These are phyloP conservation scores for Anarrhichthys ocellatus DNA, from an alignment of 2,113 vertebrate genomes.

Conservation along the genomic window DNA sequence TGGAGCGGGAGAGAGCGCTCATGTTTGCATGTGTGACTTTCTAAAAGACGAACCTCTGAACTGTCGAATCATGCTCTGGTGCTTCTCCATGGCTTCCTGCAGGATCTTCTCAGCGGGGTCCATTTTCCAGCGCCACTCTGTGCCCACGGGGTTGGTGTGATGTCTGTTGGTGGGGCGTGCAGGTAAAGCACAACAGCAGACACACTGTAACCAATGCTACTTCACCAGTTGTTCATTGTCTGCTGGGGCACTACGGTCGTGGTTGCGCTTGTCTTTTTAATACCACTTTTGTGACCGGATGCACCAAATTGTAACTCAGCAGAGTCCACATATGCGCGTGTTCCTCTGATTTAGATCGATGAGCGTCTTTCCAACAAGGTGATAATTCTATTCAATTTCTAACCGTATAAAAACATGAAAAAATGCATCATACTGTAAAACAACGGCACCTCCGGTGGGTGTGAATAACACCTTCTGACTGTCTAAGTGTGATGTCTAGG, in stretches of 20 bases:
- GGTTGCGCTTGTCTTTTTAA: not conserved
- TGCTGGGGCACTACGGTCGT: not conserved
- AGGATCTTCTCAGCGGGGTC: constrained; percentile 93
- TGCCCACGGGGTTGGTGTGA: constrained; percentile 96
- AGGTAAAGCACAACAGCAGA: not conserved
- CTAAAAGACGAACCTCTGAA: constrained; percentile 88
- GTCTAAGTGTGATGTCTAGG: constrained; percentile 25
- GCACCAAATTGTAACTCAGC: not conserved
- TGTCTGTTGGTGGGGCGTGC: constrained; percentile 82
- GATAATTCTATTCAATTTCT: not conserved
- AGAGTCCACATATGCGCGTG: not conserved
- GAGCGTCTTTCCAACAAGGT: not conserved
- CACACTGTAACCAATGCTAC: not conserved
- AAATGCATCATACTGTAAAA: constrained; percentile 21
- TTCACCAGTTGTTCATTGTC: not conserved
- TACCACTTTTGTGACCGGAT: too few relatives aligned
- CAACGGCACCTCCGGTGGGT: constrained; percentile 17
- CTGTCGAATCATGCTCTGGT: constrained; percentile 92
- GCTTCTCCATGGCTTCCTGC: constrained; percentile 89
- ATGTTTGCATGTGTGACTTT: not conserved
- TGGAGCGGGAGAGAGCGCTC: not conserved
- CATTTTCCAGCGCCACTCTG: constrained; percentile 97
- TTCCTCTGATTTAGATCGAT: constrained; percentile 1
- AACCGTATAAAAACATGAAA: constrained; percentile 21
- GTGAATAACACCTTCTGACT: constrained; percentile 27